Evolutionary conservation across 1,140 invertebrate genomes (phyloP).

Genomic region (Aphelenchoides avenae): DNA sequence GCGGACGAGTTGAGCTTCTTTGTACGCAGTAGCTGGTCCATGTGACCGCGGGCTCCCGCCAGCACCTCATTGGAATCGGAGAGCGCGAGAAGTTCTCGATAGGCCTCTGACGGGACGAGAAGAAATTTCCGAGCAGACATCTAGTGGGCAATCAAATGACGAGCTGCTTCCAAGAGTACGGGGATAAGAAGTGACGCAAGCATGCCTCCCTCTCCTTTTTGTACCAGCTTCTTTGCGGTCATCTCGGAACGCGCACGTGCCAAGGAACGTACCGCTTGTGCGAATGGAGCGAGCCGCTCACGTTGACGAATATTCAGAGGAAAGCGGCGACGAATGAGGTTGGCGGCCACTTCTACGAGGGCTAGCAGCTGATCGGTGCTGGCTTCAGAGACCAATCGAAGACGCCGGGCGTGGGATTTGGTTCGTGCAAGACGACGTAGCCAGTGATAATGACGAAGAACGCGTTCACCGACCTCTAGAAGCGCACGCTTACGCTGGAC

Average conservation of each 20-base stretch:
- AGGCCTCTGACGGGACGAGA: constrained; percentile 14
- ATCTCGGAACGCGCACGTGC: neutral
- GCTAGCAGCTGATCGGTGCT: constrained; percentile 2
- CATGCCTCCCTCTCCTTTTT: constrained; percentile 16
- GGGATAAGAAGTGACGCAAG: constrained; percentile 14
- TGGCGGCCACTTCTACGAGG: constrained; percentile 9
- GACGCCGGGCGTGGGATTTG: neutral
- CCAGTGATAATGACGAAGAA: neutral
- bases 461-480: neutral
- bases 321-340: constrained; percentile 1
- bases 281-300: neutral
- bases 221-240: constrained; percentile 5
- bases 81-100: neutral
- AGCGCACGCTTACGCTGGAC: neutral
- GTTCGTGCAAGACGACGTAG: constrained; percentile 1
- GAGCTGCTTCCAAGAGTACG: constrained; percentile 3
- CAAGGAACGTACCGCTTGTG: neutral
- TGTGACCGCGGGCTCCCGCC: neutral
- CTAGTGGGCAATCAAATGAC: neutral
- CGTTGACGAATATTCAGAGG: neutral
- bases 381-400: neutral
- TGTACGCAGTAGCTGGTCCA: constrained; percentile 1
- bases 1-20: constrained; percentile 5
- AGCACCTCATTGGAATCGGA: neutral
- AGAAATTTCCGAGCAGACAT: constrained; percentile 18